phyloP scores from a whole-genome alignment of 2,113 vertebrate species.

The Osmerus eperlanus region DNA sequence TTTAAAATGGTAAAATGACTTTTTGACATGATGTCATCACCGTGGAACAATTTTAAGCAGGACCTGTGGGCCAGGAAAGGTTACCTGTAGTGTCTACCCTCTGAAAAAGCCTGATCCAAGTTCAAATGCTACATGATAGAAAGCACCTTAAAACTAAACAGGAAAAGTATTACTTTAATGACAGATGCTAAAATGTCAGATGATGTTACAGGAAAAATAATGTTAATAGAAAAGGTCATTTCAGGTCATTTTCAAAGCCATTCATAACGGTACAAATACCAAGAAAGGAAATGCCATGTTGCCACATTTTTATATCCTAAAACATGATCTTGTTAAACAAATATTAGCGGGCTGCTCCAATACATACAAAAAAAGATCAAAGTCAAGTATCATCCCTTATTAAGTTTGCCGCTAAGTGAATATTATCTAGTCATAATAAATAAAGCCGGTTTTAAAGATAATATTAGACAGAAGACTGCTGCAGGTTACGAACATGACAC shows the following conservation, averaged over 20 bases:
- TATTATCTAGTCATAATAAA: neutral
- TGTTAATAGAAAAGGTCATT: neutral
- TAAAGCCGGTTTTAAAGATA: neutral
- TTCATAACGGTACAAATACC: neutral
- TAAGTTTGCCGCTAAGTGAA: neutral
- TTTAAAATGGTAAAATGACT: too few species aligned
- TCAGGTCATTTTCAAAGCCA: neutral
- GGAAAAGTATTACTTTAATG: neutral
- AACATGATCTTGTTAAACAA: neutral
- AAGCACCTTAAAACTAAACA: neutral
- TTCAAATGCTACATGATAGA: neutral
- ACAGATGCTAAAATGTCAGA: neutral
- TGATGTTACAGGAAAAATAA: neutral
- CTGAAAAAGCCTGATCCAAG: neutral
- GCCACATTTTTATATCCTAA: too few species aligned
- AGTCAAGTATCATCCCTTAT: neutral
- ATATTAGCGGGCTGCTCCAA: neutral
- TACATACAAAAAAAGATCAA: neutral
- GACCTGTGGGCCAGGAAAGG: neutral
- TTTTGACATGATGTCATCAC: too few species aligned
- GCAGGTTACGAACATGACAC: neutral
- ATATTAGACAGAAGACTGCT: neutral
- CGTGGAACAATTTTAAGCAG: too few species aligned
- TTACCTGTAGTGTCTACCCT: neutral
- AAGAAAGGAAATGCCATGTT: neutral